A percentile compares a stretch with the other conserved stretches of the same genome.
phyloP scores from a whole-genome alignment of 1,140 invertebrate genomes.

The Drosophila pseudoananassae region DNA sequence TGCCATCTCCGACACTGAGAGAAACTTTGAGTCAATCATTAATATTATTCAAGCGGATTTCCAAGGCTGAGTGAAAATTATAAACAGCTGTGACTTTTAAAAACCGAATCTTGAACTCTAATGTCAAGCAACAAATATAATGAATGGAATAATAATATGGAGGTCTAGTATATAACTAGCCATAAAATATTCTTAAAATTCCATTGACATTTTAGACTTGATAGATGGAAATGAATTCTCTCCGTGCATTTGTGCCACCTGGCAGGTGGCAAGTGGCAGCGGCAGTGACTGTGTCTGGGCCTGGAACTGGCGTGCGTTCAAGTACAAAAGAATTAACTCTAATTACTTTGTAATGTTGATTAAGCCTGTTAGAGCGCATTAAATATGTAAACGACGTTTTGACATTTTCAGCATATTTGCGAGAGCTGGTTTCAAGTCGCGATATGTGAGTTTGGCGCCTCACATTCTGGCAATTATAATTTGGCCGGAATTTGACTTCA shows the following conservation, averaged over 20 bases:
- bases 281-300: background rate
- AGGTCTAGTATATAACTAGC: background rate
- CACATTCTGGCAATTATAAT: slow-evolving; percentile 3
- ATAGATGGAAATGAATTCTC: background rate
- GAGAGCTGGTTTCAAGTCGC: slow-evolving; percentile 4
- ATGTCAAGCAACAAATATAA: background rate
- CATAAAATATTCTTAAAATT: background rate
- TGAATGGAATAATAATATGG: background rate
- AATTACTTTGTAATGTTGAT: slow-evolving; percentile 82
- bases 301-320: slow-evolving; percentile 41
- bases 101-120: background rate
- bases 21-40: background rate
- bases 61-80: too few species aligned
- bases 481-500: slow-evolving; percentile 31
- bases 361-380: slow-evolving; percentile 76
- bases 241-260: slow-evolving; percentile 13
- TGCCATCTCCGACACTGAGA: slow-evolving; percentile 6
- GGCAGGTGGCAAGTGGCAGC: slow-evolving; percentile 54
- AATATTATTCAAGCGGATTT: background rate
- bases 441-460: slow-evolving; percentile 22
- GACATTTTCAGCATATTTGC: slow-evolving; percentile 76
- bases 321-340: slow-evolving; percentile 80
- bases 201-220: background rate
- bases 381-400: slow-evolving; percentile 73
- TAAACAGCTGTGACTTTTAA: too few species aligned